These are phyloP conservation scores for Zootoca vivipara DNA, from an alignment of 2,113 vertebrate species.

Conservation along the genomic window DNA sequence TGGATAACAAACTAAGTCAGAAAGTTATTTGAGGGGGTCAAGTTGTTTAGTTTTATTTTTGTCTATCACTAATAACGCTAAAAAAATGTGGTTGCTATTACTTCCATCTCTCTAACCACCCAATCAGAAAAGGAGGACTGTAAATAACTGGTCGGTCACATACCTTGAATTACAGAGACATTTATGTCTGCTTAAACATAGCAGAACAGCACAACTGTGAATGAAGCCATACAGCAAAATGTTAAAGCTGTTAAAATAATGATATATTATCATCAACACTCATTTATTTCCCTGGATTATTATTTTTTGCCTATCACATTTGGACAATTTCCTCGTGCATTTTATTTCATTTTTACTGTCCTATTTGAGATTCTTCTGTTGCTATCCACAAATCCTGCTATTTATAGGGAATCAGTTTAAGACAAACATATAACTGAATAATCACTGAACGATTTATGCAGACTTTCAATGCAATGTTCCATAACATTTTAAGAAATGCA, in stretches of 20 bases:
- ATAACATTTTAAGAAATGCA: background rate
- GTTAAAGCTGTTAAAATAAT: slow-evolving; percentile 37
- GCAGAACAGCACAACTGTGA: slow-evolving; percentile 8
- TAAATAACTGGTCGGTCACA: slow-evolving; percentile 26
- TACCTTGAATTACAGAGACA: background rate
- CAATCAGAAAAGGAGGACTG: background rate
- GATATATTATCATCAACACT: background rate
- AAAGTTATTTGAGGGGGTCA: slow-evolving; percentile 19
- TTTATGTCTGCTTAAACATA: slow-evolving; percentile 12
- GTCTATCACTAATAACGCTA: background rate
- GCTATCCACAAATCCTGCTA: background rate
- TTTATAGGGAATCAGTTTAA: slow-evolving; percentile 22
- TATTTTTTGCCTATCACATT: background rate
- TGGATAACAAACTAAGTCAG: background rate
- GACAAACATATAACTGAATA: slow-evolving; percentile 5
- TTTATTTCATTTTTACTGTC: background rate
- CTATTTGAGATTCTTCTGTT: background rate
- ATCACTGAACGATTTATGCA: background rate
- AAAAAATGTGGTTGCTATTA: slow-evolving; percentile 6
- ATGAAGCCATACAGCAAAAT: slow-evolving; percentile 18
- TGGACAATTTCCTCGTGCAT: fast-evolving
- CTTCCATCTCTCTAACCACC: slow-evolving; percentile 10
- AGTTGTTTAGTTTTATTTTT: slow-evolving; percentile 20
- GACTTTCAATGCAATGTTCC: background rate
- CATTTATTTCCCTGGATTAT: background rate